Percentiles rank a stretch among this genome's conserved stretches.
These are phyloP conservation scores for Mus pahari DNA, from an alignment of 2,113 vertebrate genomes.

Conservation along the genomic window DNA sequence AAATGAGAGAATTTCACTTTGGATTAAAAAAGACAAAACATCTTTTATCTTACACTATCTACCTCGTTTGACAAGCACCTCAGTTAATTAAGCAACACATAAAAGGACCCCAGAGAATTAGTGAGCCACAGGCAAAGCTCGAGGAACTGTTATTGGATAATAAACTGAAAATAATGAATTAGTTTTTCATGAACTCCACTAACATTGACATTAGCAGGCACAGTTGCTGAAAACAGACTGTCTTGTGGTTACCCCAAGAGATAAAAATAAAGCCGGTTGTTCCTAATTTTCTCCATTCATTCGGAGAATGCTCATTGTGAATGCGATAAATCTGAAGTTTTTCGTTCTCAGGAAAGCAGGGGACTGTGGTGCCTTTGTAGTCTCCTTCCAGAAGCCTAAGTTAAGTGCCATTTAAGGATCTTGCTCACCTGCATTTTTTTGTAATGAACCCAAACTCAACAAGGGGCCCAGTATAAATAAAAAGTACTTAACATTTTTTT, in stretches of 20 bases:
- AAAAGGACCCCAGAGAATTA: slow-evolving; percentile 51
- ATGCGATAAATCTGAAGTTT: slow-evolving; percentile 56
- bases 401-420: slow-evolving; percentile 9
- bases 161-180: slow-evolving; percentile 74
- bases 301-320: slow-evolving; percentile 18
- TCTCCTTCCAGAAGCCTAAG: background rate
- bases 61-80: slow-evolving; percentile 65
- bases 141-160: slow-evolving; percentile 54
- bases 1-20: slow-evolving; percentile 46
- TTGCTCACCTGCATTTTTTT: slow-evolving; percentile 25
- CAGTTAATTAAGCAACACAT: slow-evolving; percentile 63
- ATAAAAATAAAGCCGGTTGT: slow-evolving; percentile 53
- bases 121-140: slow-evolving; percentile 23
- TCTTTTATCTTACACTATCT: slow-evolving; percentile 57
- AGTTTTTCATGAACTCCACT: slow-evolving; percentile 63
- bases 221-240: slow-evolving; percentile 54
- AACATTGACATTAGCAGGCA: slow-evolving; percentile 68
- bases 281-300: slow-evolving; percentile 61
- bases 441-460: slow-evolving; percentile 28
- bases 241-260: slow-evolving; percentile 54
- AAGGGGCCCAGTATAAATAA: background rate
- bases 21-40: slow-evolving; percentile 3
- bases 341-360: slow-evolving; percentile 49
- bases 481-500: background rate
- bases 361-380: background rate